phyloP scores from a whole-genome alignment of 2,113 vertebrate genomes.

The Xiphophorus couchianus region DNA sequence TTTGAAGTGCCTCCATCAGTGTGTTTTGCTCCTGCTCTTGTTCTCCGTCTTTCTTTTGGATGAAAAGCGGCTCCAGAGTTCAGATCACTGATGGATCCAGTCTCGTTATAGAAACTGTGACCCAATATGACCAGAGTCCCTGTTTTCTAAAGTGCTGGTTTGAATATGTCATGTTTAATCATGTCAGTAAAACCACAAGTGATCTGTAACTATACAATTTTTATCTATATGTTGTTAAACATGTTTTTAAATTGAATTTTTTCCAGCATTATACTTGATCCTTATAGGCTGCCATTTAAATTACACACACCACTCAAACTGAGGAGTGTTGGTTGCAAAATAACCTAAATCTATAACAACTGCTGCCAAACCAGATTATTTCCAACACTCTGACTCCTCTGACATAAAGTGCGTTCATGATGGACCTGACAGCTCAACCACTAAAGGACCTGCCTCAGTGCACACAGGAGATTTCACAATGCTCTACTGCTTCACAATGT shows the following conservation, averaged over 20 bases:
- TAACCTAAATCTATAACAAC: neutral
- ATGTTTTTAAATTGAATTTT: neutral
- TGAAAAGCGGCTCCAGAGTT: constrained; percentile 47
- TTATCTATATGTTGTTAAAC: too few species aligned
- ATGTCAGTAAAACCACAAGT: too few species aligned
- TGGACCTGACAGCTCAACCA: neutral
- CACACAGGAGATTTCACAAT: neutral
- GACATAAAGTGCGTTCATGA: neutral
- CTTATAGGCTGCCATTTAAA: neutral
- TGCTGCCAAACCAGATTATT: neutral
- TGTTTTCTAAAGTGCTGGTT: too few species aligned
- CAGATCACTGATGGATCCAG: constrained; percentile 40
- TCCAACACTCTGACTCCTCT: neutral
- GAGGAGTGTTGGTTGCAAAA: neutral
- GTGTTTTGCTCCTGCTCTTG: neutral
- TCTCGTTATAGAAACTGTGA: constrained; percentile 48
- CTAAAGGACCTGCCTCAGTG: neutral
- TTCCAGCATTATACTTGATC: neutral
- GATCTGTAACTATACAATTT: too few species aligned
- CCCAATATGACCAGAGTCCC: constrained; percentile 33
- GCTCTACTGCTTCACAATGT: neutral
- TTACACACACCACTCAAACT: neutral
- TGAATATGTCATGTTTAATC: neutral
- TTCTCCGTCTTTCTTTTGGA: constrained; percentile 53
- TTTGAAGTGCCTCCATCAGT: neutral